Evolutionary conservation across 1,140 invertebrate genomes (phyloP), one percentile per base, ranked within the genome.

Genomic region (Aleiodes sp.): DNA sequence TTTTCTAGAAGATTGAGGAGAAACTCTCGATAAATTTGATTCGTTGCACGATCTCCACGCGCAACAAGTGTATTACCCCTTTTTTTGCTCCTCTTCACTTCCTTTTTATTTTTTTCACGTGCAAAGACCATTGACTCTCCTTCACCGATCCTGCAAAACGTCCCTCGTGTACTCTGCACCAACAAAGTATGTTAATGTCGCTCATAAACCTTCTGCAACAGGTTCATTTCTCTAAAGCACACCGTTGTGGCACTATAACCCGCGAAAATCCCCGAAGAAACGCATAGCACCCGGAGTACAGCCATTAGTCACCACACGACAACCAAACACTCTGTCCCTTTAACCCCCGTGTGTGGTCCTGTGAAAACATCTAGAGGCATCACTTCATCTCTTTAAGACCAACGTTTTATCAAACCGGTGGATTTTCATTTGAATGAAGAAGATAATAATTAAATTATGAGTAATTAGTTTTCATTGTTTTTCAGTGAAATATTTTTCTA

Each of bases 181-280:
- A 74, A 78, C 76, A 77, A 79, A 75, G 75, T 78, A 82, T 81
- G 79, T 81, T 82, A 81, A 82, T 82, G 81, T 76, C 76, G 71
- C 77, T 80, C 80, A 80, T 81, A 81, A 82, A 82, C 75, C 69
- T 59, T 78, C 73, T 70, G 81, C 81, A 82, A 82, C 81, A 82
- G 81, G 81, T 82, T 81, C 79, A 82, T 82, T 82, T 82, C 77
- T 82, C 78, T 43, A 72, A 70, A 70, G 70, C 68, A 60, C 52
- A 29, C 26, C 65, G 65, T 63, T 56, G 68, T 52, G 31, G 14
- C 26, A 16, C 52, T 69, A 37, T 46, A 61, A 57, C 59, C 61
- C 68, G 71, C 74, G 77, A 79, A 82, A 81, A 81, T 79, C 78
- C 75, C 70, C 67, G 64, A 73, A 75, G 70, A 77, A 79, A 81